A percentile compares a stretch with the other conserved stretches of the same genome.
phyloP scores from a whole-genome alignment of 1,140 invertebrate genomes.

The Proctacanthus coquilletti region DNA sequence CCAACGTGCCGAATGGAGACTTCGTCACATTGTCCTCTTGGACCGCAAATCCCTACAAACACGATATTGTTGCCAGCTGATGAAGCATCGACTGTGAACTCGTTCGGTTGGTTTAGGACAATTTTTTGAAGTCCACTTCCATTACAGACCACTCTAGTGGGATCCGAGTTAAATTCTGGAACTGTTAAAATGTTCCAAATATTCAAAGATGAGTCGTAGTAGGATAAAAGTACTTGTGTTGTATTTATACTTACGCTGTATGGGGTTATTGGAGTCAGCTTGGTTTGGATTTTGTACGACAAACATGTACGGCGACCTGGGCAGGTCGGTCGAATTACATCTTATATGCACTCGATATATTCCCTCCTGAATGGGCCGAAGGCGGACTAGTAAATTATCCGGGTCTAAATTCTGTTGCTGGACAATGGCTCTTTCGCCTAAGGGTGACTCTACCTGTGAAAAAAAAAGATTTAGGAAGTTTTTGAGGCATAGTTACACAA shows the following conservation, averaged over 20 bases:
- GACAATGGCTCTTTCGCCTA: slow-evolving; percentile 11
- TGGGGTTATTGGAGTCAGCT: too few relatives aligned
- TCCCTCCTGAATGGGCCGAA: slow-evolving; percentile 77
- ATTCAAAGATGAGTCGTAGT: neutral
- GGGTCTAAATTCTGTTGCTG: slow-evolving; percentile 49
- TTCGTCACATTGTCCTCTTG: slow-evolving; percentile 77
- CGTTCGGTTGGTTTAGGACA: slow-evolving; percentile 63
- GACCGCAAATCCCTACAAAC: slow-evolving; percentile 73
- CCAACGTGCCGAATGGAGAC: slow-evolving; percentile 72
- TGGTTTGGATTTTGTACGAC: slow-evolving; percentile 40
- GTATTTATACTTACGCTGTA: neutral
- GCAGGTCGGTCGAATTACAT: slow-evolving; percentile 77
- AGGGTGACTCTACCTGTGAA: slow-evolving; percentile 18
- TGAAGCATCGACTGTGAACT: slow-evolving; percentile 64
- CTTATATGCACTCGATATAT: slow-evolving; percentile 74
- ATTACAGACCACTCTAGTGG: slow-evolving; percentile 60
- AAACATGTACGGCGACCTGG: slow-evolving; percentile 68
- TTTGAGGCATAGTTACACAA: neutral
- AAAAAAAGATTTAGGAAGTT: neutral
- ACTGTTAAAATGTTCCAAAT: slow-evolving; percentile 16
- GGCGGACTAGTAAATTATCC: slow-evolving; percentile 64
- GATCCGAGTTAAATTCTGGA: slow-evolving; percentile 63
- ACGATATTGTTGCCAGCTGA: slow-evolving; percentile 76
- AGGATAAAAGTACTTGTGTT: neutral
- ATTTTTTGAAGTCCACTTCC: slow-evolving; percentile 77